Base-by-base conservation (phyloP, 2,797 vertebrate species). In the Falco biarmicus region DNA sequence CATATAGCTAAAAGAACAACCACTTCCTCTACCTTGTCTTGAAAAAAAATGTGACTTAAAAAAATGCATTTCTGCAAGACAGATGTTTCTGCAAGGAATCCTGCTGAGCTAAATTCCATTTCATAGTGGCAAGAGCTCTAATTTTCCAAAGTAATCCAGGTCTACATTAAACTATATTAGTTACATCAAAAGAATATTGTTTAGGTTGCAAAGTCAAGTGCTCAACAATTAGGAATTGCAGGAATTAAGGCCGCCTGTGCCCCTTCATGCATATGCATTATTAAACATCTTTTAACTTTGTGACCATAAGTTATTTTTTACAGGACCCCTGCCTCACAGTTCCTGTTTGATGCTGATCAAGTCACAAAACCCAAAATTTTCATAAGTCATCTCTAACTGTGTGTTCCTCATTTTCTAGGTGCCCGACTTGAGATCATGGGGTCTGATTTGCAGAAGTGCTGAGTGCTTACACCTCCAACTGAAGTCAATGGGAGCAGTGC, bases 381-480 rank as follows among this genome's bases (percentile, higher is more conserved):
- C 76, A 54, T 14, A 78, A 75, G n/a, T 88, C 24, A 9, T 78
- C 45, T 92, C 94, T 96, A 97, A 96, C 94, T 93, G 5, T 93
- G 87, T 96, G 91, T 96, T 97, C 96, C 96, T 96, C 96, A 63
- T 96, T 96, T 97, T 97, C 95, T 96, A 96, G 95, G 96, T 97
- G 96, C 68, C 76, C 34, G 76, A 90, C 96, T 97, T 97, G 95
- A 95, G 95, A 95, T 94, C 96, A 96, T 88, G 95, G 95, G 96
- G 95, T 96, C 91, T 96, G 95, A 54, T 96, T 96, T 96, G 87
- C 96, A 97, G 96, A 95, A 94, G 91, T 96, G 87, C 95, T 96
- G 95, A 95, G 94, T 96, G 82, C 84, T 97, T 93, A 92, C 85
- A 85, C 61, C 96, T 96, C 57, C 96, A 97, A 53, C 92, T 95